Percentiles rank a stretch among this genome's conserved stretches.
Conservation (phyloP, 2,797 vertebrate species). For the Hoplostethus atlanticus region DNA sequence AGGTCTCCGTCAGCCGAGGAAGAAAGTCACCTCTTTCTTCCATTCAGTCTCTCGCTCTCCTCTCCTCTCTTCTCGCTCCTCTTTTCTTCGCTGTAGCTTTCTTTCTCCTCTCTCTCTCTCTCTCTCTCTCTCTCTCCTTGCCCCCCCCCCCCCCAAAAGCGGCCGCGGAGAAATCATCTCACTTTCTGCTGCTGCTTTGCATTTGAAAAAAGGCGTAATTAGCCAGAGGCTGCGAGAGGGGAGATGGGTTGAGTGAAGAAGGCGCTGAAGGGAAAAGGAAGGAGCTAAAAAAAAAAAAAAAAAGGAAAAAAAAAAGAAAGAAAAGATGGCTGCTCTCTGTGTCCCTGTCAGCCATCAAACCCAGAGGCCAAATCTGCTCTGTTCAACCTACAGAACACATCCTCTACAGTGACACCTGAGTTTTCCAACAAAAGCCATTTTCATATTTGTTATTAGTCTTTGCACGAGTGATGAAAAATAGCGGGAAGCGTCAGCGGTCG, state of each 20-base stretch:
- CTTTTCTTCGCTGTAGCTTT: constrained; percentile 69
- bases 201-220: constrained; percentile 89
- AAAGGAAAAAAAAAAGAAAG: constrained; percentile 34
- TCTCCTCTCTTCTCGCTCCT: constrained; percentile 64
- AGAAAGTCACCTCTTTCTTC: constrained; percentile 87
- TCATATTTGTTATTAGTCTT: too few relatives aligned
- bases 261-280: constrained; percentile 37
- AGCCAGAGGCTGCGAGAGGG: constrained; percentile 74
- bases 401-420: constrained; percentile 23
- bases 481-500: too few relatives aligned
- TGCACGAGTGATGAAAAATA: too few relatives aligned
- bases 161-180: constrained; percentile 85
- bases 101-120: constrained; percentile 63
- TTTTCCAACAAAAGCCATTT: too few relatives aligned
- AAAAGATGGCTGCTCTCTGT: constrained; percentile 28
- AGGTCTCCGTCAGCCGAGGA: constrained; percentile 77
- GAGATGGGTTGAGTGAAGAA: constrained; percentile 45
- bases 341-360: constrained; percentile 43
- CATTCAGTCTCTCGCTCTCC: constrained; percentile 44
- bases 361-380: constrained; percentile 38
- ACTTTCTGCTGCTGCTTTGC: constrained; percentile 86
- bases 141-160: constrained; percentile 65
- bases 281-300: constrained; percentile 13
- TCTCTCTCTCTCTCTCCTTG: background rate
- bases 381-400: constrained; percentile 33